phyloP scores from a whole-genome alignment of 2,113 vertebrate genomes.

The Phylloscopus trochiloides region DNA sequence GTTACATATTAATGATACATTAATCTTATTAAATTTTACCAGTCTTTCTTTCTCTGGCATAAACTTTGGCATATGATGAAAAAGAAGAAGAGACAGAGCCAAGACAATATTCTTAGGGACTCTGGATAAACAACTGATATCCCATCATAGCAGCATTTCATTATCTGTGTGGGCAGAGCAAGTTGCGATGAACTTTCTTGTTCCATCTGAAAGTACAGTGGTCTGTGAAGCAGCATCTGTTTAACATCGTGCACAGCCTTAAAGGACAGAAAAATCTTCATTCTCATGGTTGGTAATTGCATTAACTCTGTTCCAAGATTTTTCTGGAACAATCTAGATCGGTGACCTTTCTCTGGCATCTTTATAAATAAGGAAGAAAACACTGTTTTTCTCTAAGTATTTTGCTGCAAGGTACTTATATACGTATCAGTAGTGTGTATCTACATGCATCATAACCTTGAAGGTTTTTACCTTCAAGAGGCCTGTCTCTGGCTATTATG shows the following conservation, averaged over 20 bases:
- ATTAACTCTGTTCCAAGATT: not conserved
- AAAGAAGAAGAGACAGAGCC: not conserved
- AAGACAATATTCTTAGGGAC: not conserved
- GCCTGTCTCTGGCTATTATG: not conserved
- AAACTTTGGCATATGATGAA: not conserved
- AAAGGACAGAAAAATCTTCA: not conserved
- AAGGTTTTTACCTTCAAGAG: not conserved
- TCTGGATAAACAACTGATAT: not conserved
- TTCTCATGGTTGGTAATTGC: not conserved
- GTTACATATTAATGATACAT: not conserved
- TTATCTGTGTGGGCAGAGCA: not conserved
- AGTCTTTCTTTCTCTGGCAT: not conserved
- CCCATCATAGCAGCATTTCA: not conserved
- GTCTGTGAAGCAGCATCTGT: not conserved
- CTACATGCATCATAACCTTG: not conserved
- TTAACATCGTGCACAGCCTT: not conserved
- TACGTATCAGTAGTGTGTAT: not conserved
- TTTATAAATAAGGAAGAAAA: not conserved
- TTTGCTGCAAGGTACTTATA: not conserved
- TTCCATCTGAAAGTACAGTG: not conserved
- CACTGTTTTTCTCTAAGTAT: not conserved
- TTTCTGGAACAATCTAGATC: not conserved
- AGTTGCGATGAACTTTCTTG: rapidly evolving
- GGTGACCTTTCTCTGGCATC: not conserved
- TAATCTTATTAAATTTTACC: not conserved